These are phyloP conservation scores for Sarcoramphus papa DNA, from an alignment of 2,797 vertebrate genomes.

Conservation along the genomic window DNA sequence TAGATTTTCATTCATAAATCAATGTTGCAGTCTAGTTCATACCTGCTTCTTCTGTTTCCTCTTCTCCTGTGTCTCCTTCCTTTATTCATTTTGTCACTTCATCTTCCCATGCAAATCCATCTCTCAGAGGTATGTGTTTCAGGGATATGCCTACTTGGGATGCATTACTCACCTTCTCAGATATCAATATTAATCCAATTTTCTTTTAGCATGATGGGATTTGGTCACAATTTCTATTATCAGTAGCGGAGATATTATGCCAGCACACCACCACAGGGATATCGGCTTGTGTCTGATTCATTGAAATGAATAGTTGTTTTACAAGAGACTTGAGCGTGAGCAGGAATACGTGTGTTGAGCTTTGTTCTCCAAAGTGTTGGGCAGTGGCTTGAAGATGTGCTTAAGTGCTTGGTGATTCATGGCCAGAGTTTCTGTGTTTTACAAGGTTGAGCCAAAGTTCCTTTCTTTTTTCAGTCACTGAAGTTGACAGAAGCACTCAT, in stretches of 20 bases:
- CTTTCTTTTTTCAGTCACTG: background rate
- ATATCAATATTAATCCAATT: background rate
- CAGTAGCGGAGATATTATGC: background rate
- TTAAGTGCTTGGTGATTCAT: background rate
- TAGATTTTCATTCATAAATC: constrained; percentile 37
- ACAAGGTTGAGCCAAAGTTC: background rate
- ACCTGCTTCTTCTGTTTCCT: background rate
- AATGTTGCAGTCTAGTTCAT: background rate
- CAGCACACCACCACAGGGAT: background rate
- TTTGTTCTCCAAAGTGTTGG: background rate
- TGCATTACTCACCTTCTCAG: background rate
- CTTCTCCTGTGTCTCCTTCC: background rate
- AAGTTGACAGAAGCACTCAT: background rate
- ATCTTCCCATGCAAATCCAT: background rate
- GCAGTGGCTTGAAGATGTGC: background rate
- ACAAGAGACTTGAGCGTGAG: background rate
- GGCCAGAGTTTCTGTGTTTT: background rate
- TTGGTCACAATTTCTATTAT: background rate
- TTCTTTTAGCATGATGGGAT: background rate
- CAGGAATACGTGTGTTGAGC: background rate
- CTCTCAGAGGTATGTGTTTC: background rate
- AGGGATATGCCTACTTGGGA: background rate
- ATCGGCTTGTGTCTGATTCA: background rate
- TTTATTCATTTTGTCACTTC: background rate
- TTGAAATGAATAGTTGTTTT: background rate